phyloP scores from a whole-genome alignment of 2,113 vertebrate genomes.

The Mirounga angustirostris region DNA sequence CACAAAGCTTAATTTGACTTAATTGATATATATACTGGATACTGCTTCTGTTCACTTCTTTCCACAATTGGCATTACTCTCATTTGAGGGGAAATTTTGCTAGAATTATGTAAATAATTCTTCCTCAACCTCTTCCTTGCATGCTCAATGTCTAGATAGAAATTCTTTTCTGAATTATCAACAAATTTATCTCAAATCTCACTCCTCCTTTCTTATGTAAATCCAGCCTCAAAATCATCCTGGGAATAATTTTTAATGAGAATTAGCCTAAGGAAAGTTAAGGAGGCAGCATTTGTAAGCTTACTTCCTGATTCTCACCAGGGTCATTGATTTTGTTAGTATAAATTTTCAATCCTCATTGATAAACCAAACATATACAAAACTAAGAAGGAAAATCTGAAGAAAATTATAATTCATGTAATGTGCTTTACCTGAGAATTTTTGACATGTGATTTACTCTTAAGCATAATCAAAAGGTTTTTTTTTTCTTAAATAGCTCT shows the following conservation, averaged over 20 bases:
- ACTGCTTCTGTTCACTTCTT: not conserved
- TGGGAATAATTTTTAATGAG: conserved; percentile 12
- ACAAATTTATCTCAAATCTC: not conserved
- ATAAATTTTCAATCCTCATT: not conserved
- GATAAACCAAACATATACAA: not conserved
- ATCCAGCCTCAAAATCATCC: not conserved
- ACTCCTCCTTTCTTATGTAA: not conserved
- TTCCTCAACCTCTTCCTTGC: not conserved
- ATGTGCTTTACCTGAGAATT: conserved; percentile 4
- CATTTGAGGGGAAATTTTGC: not conserved
- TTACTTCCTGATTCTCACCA: not conserved
- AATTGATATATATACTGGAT: not conserved
- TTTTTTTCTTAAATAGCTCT: not conserved
- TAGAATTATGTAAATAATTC: not conserved
- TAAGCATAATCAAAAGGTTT: not conserved
- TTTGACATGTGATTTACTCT: not conserved
- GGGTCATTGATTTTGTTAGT: not conserved
- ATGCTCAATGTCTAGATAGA: not conserved
- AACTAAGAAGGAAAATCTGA: not conserved
- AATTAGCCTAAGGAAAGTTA: conserved; percentile 7
- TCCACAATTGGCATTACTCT: not conserved
- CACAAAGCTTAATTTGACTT: not conserved
- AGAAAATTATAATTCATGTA: not conserved
- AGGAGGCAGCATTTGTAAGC: not conserved
- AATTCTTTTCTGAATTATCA: not conserved